Evolutionary conservation across 2,113 vertebrate species (phyloP), one percentile per base, ranked within the genome.

Genomic region (Protobothrops mucrosquamatus): DNA sequence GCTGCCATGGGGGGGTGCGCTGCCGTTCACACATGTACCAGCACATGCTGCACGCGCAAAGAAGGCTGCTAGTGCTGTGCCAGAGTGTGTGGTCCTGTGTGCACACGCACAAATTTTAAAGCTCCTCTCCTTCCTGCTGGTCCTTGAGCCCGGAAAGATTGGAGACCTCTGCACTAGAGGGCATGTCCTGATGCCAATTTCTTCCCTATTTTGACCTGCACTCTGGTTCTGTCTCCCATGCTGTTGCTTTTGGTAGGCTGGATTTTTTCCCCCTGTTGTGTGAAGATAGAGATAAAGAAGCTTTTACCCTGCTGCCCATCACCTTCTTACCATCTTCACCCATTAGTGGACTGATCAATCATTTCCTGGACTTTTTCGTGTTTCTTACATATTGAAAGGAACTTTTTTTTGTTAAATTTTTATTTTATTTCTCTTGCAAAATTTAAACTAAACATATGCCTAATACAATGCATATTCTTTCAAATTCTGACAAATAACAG

Each of bases 401-500:
- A 69, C 64, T 29, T 64, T 64, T 11, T 24, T 61, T 3, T 1
- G 9, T n/a, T 69, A 15, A 14, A 6, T n/a, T 69, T 69, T 69
- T 29, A 29, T 69, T 69, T 95, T 92, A 24, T 55, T 52, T 89
- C 15, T 54, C 69, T 85, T 86, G 23, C n/a, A 86, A 93, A 94
- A 91, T 93, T 91, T 94, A 54, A 93, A 88, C 54, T 74, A 86
- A 92, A 51, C 85, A 87, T 34, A 91, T 87, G 46, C 20, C 6
- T 94, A 96, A 87, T 59, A 20, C 90, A 94, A 88, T n/a, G 88
- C 57, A 6, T 94, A 22, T 94, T 26, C 23, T 8, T 88, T 95
- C 93, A 1, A 88, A 18, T n/a, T 69, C 64, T 96, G 94, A 74
- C 93, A 96, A 95, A 94, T 0, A 89, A 43, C 95, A 93, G 0